Conservation (phyloP, 1,140 invertebrate species). For the Hylaeus volcanicus region DNA sequence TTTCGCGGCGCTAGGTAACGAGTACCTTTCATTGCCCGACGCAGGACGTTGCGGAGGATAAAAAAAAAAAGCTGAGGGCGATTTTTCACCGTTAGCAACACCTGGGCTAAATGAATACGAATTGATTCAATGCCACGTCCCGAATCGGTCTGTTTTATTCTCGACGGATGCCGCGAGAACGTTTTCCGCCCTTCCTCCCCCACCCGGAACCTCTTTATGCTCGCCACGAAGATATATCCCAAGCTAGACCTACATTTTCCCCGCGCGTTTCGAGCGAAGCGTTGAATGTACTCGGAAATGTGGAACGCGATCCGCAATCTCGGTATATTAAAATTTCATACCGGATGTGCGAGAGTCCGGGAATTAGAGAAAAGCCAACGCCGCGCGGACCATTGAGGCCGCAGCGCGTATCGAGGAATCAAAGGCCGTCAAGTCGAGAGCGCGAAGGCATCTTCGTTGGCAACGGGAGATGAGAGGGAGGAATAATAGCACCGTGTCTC, state of each 20-base stretch:
- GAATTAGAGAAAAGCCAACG: constrained; percentile 35
- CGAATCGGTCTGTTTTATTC: constrained; percentile 57
- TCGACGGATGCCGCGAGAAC: constrained; percentile 37
- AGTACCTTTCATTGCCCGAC: constrained; percentile 60
- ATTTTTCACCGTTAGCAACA: constrained; percentile 69
- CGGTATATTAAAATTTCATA: constrained; percentile 48
- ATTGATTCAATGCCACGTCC: constrained; percentile 63
- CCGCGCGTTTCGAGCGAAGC: constrained; percentile 13
- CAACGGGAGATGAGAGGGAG: background rate
- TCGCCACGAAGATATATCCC: background rate
- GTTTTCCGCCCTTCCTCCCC: constrained; percentile 22
- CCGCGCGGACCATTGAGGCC: constrained; percentile 8
- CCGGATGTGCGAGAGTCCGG: constrained; percentile 18
- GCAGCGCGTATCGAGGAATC: constrained; percentile 9
- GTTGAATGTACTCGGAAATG: constrained; percentile 30
- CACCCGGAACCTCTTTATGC: background rate
- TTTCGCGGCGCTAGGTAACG: constrained; percentile 56
- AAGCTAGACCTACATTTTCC: constrained; percentile 12
- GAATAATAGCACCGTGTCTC: background rate
- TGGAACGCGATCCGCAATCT: constrained; percentile 43
- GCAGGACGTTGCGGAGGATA: constrained; percentile 12
- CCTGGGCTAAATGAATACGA: constrained; percentile 70
- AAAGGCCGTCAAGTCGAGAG: background rate
- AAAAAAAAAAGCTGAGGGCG: constrained; percentile 56
- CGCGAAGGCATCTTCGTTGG: constrained; percentile 1